Conservation (phyloP, 37 sponge, comb jelly and placozoan genomes). For the Tethya wilhelma region DNA sequence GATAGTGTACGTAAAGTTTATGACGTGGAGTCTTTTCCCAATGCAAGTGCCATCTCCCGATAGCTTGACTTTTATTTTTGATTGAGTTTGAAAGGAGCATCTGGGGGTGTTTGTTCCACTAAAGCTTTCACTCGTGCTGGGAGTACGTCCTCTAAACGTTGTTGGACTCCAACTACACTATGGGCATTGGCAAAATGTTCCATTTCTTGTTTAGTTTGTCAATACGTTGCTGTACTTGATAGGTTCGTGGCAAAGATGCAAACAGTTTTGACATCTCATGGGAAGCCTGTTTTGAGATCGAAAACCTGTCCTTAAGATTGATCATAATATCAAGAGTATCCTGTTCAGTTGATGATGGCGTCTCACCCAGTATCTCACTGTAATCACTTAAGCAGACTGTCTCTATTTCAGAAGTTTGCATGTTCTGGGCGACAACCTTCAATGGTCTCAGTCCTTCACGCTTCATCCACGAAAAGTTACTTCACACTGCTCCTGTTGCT, state of each 20-base stretch:
- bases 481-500: too few species aligned
- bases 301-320: too few species aligned
- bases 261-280: constrained; percentile 26
- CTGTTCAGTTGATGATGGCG: too few species aligned
- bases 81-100: background rate
- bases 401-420: too few species aligned
- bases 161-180: background rate
- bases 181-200: constrained; percentile 2
- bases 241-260: constrained; percentile 23
- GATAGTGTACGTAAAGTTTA: constrained; percentile 27
- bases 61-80: constrained; percentile 6
- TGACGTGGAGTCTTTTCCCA: background rate
- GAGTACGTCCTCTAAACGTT: background rate
- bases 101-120: background rate
- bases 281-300: too few species aligned
- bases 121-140: background rate
- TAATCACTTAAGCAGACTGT: too few species aligned
- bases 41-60: constrained; percentile 20
- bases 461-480: too few species aligned
- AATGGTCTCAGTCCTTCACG: too few species aligned
- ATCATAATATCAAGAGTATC: too few species aligned
- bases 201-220: constrained; percentile 1
- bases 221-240: background rate
- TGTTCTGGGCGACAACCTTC: too few species aligned
- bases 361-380: too few species aligned